A percentile compares a stretch with the other conserved stretches of the same genome.
These are phyloP conservation scores for Bungarus multicinctus DNA, from an alignment of 2,113 vertebrate genomes.

Conservation along the genomic window DNA sequence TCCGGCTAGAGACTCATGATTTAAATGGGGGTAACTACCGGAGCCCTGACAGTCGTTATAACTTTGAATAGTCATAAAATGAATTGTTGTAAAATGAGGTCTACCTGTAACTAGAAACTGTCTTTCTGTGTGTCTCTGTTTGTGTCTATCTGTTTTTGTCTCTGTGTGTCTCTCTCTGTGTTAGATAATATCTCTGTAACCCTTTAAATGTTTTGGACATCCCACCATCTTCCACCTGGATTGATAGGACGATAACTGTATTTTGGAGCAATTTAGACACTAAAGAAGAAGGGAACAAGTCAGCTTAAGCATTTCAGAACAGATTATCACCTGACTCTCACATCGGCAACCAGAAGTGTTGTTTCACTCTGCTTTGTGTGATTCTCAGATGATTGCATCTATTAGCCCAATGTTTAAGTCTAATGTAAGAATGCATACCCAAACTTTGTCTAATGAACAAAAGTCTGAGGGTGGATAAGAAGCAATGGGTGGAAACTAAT, in stretches of 20 bases:
- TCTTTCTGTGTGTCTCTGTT: too few species aligned
- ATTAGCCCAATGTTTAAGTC: not conserved
- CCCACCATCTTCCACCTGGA: not conserved
- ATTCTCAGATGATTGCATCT: not conserved
- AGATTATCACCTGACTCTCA: not conserved
- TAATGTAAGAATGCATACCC: not conserved
- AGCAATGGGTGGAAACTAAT: too few species aligned
- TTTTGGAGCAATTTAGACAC: not conserved
- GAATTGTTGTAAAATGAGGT: too few species aligned
- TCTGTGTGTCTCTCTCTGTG: too few species aligned
- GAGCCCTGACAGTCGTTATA: too few species aligned
- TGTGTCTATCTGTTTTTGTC: too few species aligned
- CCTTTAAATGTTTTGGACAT: not conserved
- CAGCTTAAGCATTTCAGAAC: not conserved
- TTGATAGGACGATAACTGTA: not conserved
- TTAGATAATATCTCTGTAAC: not conserved
- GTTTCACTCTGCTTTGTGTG: not conserved
- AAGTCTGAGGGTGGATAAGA: too few species aligned
- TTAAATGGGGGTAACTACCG: too few species aligned
- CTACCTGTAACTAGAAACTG: too few species aligned
- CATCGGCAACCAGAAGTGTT: not conserved
- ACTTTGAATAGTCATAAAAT: too few species aligned
- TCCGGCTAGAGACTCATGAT: too few species aligned
- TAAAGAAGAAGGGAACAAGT: not conserved
- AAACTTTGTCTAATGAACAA: not conserved